These are phyloP conservation scores for Cervus canadensis DNA, from an alignment of 2,113 vertebrate species.

Conservation along the genomic window DNA sequence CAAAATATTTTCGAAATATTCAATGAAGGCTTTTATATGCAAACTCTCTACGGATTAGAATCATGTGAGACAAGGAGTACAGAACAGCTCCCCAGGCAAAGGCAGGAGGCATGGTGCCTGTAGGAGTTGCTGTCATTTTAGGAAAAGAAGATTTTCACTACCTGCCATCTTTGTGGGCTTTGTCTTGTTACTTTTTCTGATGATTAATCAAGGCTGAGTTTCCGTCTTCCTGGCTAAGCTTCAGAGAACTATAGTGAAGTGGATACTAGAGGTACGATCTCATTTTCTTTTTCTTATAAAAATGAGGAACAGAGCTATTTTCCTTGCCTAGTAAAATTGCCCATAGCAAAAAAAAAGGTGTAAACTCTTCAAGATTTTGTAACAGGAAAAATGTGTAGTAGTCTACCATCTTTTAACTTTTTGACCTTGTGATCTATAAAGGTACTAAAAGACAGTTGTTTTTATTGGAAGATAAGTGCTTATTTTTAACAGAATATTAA, in stretches of 20 bases:
- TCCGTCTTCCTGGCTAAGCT: background rate
- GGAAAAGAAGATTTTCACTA: background rate
- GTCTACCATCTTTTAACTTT: background rate
- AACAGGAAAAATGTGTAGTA: background rate
- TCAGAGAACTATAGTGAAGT: background rate
- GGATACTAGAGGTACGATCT: background rate
- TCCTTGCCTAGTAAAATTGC: background rate
- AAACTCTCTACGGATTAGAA: background rate
- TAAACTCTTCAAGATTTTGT: background rate
- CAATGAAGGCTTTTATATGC: background rate
- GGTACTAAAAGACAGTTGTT: background rate
- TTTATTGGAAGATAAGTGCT: background rate
- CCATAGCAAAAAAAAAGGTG: background rate
- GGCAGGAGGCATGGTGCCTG: background rate
- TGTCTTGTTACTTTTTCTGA: background rate
- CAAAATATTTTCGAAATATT: background rate
- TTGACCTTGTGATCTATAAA: background rate
- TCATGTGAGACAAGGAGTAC: background rate
- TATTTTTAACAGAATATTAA: conserved; percentile 14
- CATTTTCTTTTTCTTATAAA: background rate
- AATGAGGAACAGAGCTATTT: background rate
- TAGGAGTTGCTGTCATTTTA: background rate
- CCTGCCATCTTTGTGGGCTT: background rate
- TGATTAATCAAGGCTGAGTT: background rate
- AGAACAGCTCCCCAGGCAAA: background rate